A percentile compares a stretch with the other conserved stretches of the same genome.
Conservation (phyloP, 2,113 vertebrate genomes). For the Gymnogyps californianus region DNA sequence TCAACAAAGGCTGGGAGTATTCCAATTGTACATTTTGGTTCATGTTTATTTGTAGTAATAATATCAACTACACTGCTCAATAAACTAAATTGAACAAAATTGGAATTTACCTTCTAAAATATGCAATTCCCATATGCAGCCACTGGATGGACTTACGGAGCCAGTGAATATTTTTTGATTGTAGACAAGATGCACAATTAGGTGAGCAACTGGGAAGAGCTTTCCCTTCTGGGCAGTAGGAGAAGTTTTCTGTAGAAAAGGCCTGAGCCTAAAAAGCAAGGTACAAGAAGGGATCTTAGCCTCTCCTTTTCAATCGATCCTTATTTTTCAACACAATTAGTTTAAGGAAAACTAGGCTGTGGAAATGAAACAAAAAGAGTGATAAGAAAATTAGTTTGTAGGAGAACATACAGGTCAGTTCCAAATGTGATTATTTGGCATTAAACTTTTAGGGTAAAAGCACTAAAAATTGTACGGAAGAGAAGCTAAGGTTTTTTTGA, state of each 20-base stretch:
- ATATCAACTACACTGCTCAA: not conserved
- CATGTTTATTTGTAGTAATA: not conserved
- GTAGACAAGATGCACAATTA: not conserved
- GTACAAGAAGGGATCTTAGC: not conserved
- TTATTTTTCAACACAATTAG: not conserved
- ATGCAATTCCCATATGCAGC: constrained; percentile 21
- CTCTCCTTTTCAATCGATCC: not conserved
- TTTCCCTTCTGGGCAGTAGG: not conserved
- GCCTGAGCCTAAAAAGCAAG: not conserved
- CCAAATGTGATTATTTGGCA: not conserved
- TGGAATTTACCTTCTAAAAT: not conserved
- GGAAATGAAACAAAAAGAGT: not conserved
- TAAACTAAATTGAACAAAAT: not conserved
- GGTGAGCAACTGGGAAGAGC: not conserved
- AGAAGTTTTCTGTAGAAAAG: not conserved
- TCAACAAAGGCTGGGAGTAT: not conserved
- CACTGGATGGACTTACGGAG: constrained; percentile 50
- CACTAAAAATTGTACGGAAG: not conserved
- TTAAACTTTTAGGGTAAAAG: not conserved
- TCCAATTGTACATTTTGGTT: not conserved
- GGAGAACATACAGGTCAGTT: not conserved
- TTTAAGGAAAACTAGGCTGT: not conserved
- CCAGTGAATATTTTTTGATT: not conserved
- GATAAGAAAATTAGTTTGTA: not conserved
- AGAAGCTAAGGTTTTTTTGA: not conserved